Evolutionary conservation across 64 coral and sea anemone species (phyloP), one percentile per base, ranked within the genome.

Genomic region (Actinia tenebrosa): DNA sequence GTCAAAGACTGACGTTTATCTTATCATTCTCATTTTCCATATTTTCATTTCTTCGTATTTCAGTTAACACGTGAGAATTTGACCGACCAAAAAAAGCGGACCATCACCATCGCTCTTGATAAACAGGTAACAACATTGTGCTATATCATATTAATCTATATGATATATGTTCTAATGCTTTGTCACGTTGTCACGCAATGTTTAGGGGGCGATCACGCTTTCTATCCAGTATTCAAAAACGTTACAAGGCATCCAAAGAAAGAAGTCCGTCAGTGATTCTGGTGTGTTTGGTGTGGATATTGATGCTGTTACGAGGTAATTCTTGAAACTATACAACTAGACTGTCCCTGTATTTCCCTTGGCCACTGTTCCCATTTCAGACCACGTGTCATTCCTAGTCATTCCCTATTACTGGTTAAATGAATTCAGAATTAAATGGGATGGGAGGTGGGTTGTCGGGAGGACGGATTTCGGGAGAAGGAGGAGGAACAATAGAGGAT

Each of bases 201-300:
- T 63, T 64, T 69, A 99, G 97, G 97, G 97, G 5, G 93, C 93
- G 22, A 86, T 99, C 69, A 92, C 93, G 91, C 86, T 99, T 7
- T 95, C 97, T 8, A 69, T 99, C 26, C 97, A 99, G 78, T 99
- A 93, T 83, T 95, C 89, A n/a, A 87, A 82, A 22, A 90, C 93
- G 3, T 78, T 87, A 8, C 80, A 95, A 30, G 93, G 93, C 27
- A 88, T 99, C 79, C 93, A 95, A 43, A 88, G 93, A 18, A 99
- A 91, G 56, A 93, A 92, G 6, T 99, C 97, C 47, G 80, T 88
- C 17, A 89, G 86, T 23, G 82, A 88, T 25, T 92, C 89, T 25
- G 97, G 97, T 54, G 93, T 99, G 10, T 99, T 99, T 89, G 97
- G 97, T 45, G 97, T 99, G 54, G 93, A 95, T 82, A 95, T 99